Conservation (phyloP, 2,113 vertebrate genomes). For the Gnathonemus echidnorhynchus region DNA sequence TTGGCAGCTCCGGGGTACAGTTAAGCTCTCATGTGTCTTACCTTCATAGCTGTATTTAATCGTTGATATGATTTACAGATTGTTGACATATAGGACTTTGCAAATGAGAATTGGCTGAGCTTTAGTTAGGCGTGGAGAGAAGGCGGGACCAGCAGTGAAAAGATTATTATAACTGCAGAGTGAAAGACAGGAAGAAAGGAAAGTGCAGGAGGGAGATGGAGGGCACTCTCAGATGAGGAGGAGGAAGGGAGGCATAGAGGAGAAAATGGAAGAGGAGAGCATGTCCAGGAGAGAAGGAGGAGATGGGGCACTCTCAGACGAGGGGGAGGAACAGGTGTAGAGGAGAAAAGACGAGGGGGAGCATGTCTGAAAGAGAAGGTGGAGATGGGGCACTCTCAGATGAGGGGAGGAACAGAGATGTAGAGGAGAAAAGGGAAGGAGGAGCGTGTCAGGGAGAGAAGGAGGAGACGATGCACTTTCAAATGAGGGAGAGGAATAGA, state of each 20-base stretch:
- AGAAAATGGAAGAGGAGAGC: background rate
- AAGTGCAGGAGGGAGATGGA: background rate
- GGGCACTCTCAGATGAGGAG: conserved; percentile 22
- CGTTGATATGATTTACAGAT: conserved; percentile 32
- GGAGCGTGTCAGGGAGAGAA: background rate
- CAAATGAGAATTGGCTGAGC: background rate
- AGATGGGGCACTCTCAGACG: background rate
- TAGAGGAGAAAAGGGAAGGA: background rate
- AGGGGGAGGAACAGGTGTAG: background rate
- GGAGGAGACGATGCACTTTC: background rate
- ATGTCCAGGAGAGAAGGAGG: background rate
- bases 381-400: conserved; percentile 13
- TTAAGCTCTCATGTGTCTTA: conserved; percentile 39
- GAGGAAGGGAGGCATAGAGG: background rate
- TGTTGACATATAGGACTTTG: conserved; percentile 6
- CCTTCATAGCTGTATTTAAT: conserved; percentile 33
- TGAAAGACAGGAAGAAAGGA: conserved; percentile 13
- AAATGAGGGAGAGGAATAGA: background rate
- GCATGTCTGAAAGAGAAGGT: no score
- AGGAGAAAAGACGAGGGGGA: background rate
- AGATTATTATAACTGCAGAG: conserved; percentile 13
- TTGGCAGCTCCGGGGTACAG: conserved; percentile 42
- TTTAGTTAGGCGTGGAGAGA: conserved; percentile 6
- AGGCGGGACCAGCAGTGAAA: conserved; percentile 12
- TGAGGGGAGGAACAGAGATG: background rate